Percentiles rank a stretch among this genome's conserved stretches.
Conservation (phyloP, 2,888 invertebrate genomes). For the Pyrocoelia pectoralis region DNA sequence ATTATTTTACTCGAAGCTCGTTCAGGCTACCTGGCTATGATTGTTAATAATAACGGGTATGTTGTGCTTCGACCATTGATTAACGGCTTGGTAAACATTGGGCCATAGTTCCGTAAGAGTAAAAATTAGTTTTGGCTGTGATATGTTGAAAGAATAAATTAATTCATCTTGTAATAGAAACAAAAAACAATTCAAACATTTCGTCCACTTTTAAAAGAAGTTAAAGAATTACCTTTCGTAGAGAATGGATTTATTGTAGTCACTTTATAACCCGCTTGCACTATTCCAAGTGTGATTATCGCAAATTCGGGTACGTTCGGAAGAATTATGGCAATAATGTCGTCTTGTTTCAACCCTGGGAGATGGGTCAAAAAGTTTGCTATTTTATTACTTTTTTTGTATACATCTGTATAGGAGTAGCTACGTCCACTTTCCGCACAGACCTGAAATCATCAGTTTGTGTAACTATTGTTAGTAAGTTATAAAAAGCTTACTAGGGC, state of each 20-base stretch:
- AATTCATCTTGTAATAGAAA: constrained; percentile 69
- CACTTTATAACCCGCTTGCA: constrained; percentile 72
- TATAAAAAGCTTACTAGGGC: no score
- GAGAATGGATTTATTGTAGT: constrained; percentile 78
- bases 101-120: constrained; percentile 65
- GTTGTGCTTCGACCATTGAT: background rate
- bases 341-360: constrained; percentile 67
- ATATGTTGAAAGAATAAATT: constrained; percentile 66
- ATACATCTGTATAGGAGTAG: constrained; percentile 72
- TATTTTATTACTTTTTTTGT: constrained; percentile 68
- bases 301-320: constrained; percentile 81
- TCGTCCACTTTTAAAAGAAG: no score
- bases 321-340: constrained; percentile 70
- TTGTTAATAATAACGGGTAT: background rate
- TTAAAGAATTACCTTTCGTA: no score
- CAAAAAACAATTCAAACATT: background rate
- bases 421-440: constrained; percentile 73
- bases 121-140: constrained; percentile 68
- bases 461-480: no score
- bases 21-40: background rate
- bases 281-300: constrained; percentile 68
- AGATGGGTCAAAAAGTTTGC: constrained; percentile 62
- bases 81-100: background rate
- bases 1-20: no score
- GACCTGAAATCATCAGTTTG: no score